Conservation (phyloP, 1,140 invertebrate genomes). For the Conus ventricosus region DNA sequence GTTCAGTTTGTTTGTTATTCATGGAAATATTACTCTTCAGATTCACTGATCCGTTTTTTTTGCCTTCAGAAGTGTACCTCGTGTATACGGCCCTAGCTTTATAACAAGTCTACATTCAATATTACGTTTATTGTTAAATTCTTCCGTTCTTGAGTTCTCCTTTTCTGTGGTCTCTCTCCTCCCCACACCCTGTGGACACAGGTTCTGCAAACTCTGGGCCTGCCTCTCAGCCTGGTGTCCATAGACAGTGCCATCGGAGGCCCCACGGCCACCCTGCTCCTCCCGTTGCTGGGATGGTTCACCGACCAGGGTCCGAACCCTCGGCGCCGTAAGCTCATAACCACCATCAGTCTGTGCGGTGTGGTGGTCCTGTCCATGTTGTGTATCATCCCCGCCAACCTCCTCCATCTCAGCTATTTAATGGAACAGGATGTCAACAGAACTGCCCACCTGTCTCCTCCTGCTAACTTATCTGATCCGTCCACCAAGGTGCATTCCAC, state of each 20-base stretch:
- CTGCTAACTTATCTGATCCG: background rate
- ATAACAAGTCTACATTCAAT: too few relatives aligned
- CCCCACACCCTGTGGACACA: background rate
- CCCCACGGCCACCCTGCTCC: background rate
- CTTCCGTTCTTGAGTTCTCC: background rate
- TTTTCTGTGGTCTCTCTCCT: too few relatives aligned
- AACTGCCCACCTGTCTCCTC: background rate
- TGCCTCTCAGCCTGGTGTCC: background rate
- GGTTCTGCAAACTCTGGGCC: constrained; percentile 17
- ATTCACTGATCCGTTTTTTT: too few relatives aligned
- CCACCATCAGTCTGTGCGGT: background rate
- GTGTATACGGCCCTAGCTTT: too few relatives aligned
- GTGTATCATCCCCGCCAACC: background rate
- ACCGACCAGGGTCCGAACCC: constrained; percentile 18
- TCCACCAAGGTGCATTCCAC: too few relatives aligned
- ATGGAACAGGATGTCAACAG: background rate
- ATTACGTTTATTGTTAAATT: too few relatives aligned
- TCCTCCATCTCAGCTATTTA: background rate
- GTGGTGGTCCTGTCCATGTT: background rate
- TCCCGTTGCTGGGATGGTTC: constrained; percentile 15
- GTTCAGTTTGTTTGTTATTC: too few relatives aligned
- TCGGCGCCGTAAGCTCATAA: background rate
- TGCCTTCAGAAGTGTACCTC: too few relatives aligned
- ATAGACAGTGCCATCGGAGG: background rate
- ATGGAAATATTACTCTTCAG: too few relatives aligned